phyloP scores from a whole-genome alignment of 2,113 vertebrate genomes.

The Xenopus laevis region DNA sequence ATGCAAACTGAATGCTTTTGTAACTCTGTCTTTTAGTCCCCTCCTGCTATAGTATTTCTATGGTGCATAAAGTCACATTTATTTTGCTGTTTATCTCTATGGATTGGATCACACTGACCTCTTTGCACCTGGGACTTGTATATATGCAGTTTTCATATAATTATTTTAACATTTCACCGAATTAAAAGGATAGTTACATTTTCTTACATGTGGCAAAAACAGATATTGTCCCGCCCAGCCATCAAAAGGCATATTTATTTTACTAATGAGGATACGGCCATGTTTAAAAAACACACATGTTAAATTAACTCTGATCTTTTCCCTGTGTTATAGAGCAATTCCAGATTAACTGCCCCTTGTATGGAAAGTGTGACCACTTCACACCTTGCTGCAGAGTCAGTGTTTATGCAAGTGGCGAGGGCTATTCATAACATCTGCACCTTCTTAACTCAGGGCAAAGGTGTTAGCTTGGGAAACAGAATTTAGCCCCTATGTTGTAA shows the following conservation, averaged over 20 bases:
- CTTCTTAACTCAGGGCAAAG: slow-evolving; percentile 22
- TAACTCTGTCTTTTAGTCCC: no score
- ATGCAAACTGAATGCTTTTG: no score
- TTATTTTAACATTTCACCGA: no score
- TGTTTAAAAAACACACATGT: slow-evolving; percentile 24
- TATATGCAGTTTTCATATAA: no score
- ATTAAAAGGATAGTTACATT: no score
- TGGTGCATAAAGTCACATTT: no score
- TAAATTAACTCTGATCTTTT: not conserved
- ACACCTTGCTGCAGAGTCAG: slow-evolving; percentile 22
- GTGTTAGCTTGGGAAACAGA: slow-evolving; percentile 40
- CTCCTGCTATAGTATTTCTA: no score
- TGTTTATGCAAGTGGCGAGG: slow-evolving; percentile 41
- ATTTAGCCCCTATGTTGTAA: slow-evolving; percentile 10
- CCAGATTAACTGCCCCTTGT: slow-evolving; percentile 2
- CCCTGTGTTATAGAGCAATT: slow-evolving; percentile 3
- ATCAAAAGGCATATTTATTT: not conserved
- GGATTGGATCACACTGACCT: no score
- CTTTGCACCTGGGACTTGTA: no score
- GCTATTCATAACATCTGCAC: slow-evolving; percentile 22
- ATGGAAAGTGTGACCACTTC: slow-evolving; percentile 34
- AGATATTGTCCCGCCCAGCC: no score
- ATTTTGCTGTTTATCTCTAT: no score
- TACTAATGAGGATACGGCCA: not conserved
- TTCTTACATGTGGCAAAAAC: no score